Base-by-base conservation (phyloP, 2,113 vertebrate species). In the Anolis sagrei region DNA sequence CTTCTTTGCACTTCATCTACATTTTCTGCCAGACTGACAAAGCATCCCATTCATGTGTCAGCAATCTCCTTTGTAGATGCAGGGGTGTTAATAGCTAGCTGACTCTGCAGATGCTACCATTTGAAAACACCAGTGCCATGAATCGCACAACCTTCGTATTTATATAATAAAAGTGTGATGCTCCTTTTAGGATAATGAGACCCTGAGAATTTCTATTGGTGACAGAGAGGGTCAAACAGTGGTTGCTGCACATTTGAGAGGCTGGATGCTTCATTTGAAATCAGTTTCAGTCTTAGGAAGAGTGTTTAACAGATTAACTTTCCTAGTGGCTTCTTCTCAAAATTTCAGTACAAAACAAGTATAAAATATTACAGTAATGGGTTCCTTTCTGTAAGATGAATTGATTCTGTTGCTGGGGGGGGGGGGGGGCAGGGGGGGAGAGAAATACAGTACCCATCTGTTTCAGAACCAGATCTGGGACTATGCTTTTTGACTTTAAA, bases 11-110 rank as follows among this genome's bases (percentile, higher is more conserved):
- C 81, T 95, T 95, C 94, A 95, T 96, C 96, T 96, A 94, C 96
- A 95, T 95, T 95, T 92, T 93, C 89, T 94, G 93, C 94, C 86
- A 84, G 91, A 93, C 90, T 93, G 93, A 96, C 95, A 97, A 97
- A 95, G 93, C 92, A 92, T 87, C 92, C 93, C 94, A 96, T 96
- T 97, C 93, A 96, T 90, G 92, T 95, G 91, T 95, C 93, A 91
- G 88, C 90, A 90, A 89, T 87, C 90, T 91, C 2, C 7, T 91
- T 89, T 93, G 19, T 92, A 89, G 89, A 91, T 92, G 90, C 92
- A 88, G 94, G 92, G 92, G 89, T 92, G 91, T 96, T 96, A 92
- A 92, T 94, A 94, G 91, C 91, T 87, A 93, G 85, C 93, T 92
- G 89, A 93, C 91, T 95, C 95, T 95, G 95, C 94, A 93, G 93